phyloP scores from a whole-genome alignment of 2,888 invertebrate genomes.

The Zygaena filipendulae region DNA sequence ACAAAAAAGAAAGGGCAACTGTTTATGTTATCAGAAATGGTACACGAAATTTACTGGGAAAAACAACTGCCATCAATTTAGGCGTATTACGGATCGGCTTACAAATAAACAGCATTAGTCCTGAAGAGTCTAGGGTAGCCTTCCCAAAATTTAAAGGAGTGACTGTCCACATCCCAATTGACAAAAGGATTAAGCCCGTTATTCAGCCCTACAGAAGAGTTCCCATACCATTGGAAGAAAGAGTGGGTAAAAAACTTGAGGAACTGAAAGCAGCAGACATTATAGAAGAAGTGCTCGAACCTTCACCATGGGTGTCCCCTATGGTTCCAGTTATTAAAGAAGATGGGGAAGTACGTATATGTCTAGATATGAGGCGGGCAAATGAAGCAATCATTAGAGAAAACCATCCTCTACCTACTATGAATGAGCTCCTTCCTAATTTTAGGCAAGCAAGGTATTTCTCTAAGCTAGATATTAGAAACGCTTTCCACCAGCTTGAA shows the following conservation, averaged over 20 bases:
- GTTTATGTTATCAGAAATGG: slow-evolving; percentile 14
- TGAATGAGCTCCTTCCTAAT: slow-evolving; percentile 9
- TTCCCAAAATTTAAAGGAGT: background rate
- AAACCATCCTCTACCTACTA: slow-evolving; percentile 7
- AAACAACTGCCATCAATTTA: slow-evolving; percentile 2
- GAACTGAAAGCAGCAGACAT: slow-evolving; percentile 13
- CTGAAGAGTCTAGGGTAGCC: background rate
- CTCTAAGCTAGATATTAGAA: slow-evolving; percentile 11
- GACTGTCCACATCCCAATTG: background rate
- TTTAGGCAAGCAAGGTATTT: slow-evolving; percentile 10
- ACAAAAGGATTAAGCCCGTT: slow-evolving; percentile 6
- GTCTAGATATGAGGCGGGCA: slow-evolving; percentile 4
- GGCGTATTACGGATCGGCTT: slow-evolving; percentile 4
- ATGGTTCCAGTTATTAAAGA: slow-evolving; percentile 13
- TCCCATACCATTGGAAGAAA: slow-evolving; percentile 9
- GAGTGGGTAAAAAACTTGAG: slow-evolving; percentile 14
- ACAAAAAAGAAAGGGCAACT: background rate
- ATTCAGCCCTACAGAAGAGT: slow-evolving; percentile 9
- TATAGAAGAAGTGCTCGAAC: slow-evolving; percentile 13
- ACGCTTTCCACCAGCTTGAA: slow-evolving; percentile 11
- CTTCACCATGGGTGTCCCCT: slow-evolving; percentile 15
- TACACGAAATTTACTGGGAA: slow-evolving; percentile 16
- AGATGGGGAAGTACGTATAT: slow-evolving; percentile 10
- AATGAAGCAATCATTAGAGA: slow-evolving; percentile 4
- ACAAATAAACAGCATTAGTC: slow-evolving; percentile 2